Base-by-base conservation (phyloP, 2,888 invertebrate species). In the Agrotis segetum region DNA sequence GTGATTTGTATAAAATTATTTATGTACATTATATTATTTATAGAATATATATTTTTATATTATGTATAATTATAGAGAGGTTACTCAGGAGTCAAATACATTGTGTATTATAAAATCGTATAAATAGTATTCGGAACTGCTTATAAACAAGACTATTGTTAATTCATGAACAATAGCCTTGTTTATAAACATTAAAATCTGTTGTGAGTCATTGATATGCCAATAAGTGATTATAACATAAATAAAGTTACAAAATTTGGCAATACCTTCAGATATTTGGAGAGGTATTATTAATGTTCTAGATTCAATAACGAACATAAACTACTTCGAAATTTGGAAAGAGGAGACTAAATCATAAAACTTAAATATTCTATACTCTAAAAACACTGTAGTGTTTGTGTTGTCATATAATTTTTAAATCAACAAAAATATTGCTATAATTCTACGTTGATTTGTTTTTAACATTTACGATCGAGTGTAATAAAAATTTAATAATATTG, bases 201-300 rank as follows among this genome's bases (percentile, higher is more conserved):
- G 17, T 19, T 14, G 14, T 78, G 74, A 78, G 47, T 74, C 68
- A 78, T 68, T 64, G 4, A 4, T 44, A 46, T 21, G 53, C 68
- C 14, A 47, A 77, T 55, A 63, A 46, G 62, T 29, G 19, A 24
- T n/a, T 53, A n/a, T n/a, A 19, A 16, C 46, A 59, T 55, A 46
- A 55, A 14, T 56, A 52, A 40, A 56, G 40, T 63, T 52, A 49
- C 77, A 55, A 78, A 29, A 74, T 63, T 63, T 59, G 62, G 65
- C 19, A 21, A 74, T n/a, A 74, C 79, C 79, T 78, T 78, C 50
- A 66, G 47, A 67, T 52, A 34, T 56, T 56, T 56, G 34, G 56
- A 56, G 34, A 49, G 44, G 58, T 75, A 4, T 40, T 75, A 17
- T 50, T 19, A 9, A 40, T n/a, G n/a, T n/a, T 56, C 16, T 40